Conservation (phyloP, 1,140 invertebrate genomes). For the Drosophila bipectinata region DNA sequence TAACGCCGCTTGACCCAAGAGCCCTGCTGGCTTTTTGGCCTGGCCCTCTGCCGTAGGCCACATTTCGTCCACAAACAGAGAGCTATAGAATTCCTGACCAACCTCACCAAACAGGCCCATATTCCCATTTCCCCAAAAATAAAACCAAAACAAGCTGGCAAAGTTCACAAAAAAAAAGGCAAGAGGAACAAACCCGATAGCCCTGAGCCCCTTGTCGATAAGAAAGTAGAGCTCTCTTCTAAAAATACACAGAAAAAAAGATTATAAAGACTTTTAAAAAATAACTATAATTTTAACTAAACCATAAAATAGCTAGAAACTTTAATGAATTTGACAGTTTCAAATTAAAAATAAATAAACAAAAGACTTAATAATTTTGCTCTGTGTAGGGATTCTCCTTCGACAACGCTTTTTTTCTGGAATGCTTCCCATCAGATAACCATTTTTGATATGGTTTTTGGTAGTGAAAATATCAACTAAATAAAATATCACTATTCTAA, state of each 20-base stretch:
- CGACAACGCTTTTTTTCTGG: slow-evolving; percentile 5
- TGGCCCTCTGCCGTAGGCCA: slow-evolving; percentile 14
- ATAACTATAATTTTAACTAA: neutral
- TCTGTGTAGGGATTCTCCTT: slow-evolving; percentile 6
- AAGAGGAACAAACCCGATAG: slow-evolving; percentile 37
- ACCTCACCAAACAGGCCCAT: slow-evolving; percentile 55
- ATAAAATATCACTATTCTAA: slow-evolving; percentile 43
- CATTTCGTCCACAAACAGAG: slow-evolving; percentile 21
- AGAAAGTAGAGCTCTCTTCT: slow-evolving; percentile 17
- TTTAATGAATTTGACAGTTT: neutral
- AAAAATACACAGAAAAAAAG: neutral
- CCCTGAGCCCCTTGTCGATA: slow-evolving; percentile 37
- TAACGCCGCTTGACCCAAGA: slow-evolving; percentile 26
- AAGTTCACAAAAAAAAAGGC: slow-evolving; percentile 48
- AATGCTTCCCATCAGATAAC: slow-evolving; percentile 16
- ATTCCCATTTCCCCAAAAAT: slow-evolving; percentile 36
- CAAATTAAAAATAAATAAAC: neutral
- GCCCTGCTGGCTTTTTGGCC: slow-evolving; percentile 14
- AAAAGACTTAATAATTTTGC: neutral
- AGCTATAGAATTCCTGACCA: slow-evolving; percentile 60
- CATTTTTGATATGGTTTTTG: neutral
- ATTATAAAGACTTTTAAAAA: neutral
- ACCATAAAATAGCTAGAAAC: neutral
- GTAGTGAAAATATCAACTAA: neutral
- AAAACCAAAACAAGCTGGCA: slow-evolving; percentile 38